A percentile compares a stretch with the other conserved stretches of the same genome.
Evolutionary conservation across 2,888 invertebrate species (phyloP).

Genomic region (Thera obeliscata): DNA sequence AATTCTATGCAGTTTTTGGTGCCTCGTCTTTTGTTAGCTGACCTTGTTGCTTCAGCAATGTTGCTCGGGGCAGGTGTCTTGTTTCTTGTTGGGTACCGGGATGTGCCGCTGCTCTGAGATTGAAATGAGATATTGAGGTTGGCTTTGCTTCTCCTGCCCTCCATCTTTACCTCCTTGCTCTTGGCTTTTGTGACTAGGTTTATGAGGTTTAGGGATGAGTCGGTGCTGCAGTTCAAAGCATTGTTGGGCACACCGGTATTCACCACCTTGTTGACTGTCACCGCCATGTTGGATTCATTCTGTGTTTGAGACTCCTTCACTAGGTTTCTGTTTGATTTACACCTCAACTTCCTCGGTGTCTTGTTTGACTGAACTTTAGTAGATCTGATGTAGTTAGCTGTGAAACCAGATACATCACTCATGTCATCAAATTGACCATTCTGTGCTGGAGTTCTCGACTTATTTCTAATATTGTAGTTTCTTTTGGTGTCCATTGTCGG

Average conservation of each 20-base stretch:
- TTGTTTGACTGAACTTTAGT: constrained; percentile 71
- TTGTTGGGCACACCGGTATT: constrained; percentile 55
- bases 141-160: constrained; percentile 43
- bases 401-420: constrained; percentile 79
- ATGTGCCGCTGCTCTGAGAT: constrained; percentile 59
- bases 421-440: constrained; percentile 75
- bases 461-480: constrained; percentile 37
- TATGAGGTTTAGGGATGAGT: constrained; percentile 71
- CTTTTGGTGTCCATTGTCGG: constrained; percentile 47
- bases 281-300: constrained; percentile 55
- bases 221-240: constrained; percentile 65
- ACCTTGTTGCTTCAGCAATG: constrained; percentile 24
- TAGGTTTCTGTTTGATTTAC: constrained; percentile 60
- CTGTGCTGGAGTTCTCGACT: constrained; percentile 27
- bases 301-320: constrained; percentile 56
- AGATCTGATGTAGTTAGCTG: constrained; percentile 79
- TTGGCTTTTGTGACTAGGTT: constrained; percentile 61
- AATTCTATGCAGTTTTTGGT: constrained; percentile 53
- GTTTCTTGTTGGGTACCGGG: constrained; percentile 69
- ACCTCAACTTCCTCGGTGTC: constrained; percentile 62
- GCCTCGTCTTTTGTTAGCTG: constrained; percentile 34
- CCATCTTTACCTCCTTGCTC: constrained; percentile 43
- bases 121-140: constrained; percentile 64
- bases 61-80: constrained; percentile 43
- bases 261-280: constrained; percentile 66